Conservation (phyloP, 2,797 vertebrate species). For the Rallus crepitans region DNA sequence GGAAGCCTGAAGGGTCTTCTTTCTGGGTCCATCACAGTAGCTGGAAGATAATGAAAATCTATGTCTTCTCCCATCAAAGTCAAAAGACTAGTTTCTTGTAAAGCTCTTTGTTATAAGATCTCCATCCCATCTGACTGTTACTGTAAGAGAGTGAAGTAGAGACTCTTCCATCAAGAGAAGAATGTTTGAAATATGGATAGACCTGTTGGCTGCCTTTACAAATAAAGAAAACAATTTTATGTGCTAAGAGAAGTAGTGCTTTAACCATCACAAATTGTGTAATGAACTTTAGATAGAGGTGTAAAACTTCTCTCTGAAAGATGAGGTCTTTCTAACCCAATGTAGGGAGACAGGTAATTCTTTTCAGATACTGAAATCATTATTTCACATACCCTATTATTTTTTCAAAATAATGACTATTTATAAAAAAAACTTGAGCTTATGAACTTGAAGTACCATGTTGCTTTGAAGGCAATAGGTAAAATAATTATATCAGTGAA, state of each 20-base stretch:
- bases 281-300: neutral
- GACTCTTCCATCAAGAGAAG: neutral
- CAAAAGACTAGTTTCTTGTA: neutral
- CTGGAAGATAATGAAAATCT: neutral
- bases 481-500: neutral
- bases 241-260: neutral
- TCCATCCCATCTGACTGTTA: neutral
- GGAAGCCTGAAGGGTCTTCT: neutral
- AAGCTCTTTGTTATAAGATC: neutral
- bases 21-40: neutral
- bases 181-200: neutral
- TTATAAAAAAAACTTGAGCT: neutral
- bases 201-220: neutral
- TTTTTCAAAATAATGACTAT: neutral
- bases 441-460: neutral
- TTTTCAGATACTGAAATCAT: neutral
- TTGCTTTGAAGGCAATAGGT: neutral
- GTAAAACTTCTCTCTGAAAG: neutral
- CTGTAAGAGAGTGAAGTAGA: neutral
- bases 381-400: neutral
- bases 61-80: neutral
- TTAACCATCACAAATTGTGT: neutral
- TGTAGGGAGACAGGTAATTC: neutral
- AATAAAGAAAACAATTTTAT: neutral
- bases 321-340: neutral